A percentile compares a stretch with the other conserved stretches of the same genome.
Evolutionary conservation across 64 coral and sea anemone species (phyloP).

Genomic region (Actinia equina): DNA sequence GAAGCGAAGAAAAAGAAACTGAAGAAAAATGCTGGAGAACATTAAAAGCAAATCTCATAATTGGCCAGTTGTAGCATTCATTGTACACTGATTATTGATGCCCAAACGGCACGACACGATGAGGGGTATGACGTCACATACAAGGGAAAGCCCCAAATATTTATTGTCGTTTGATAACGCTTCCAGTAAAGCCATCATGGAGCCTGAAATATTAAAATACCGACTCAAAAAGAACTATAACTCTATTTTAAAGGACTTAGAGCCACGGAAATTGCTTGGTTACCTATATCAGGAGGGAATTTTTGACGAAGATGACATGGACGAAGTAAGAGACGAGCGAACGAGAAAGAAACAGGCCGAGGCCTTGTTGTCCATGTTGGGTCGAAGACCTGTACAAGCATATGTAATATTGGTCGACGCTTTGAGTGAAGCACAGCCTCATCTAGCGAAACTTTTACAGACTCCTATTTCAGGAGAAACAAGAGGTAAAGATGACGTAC

Average conservation of each 20-base stretch:
- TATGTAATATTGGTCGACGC: conserved; percentile 34
- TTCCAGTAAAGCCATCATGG: neutral
- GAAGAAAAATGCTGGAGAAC: too few relatives aligned
- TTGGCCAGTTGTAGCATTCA: too few relatives aligned
- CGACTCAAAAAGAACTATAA: conserved; percentile 51
- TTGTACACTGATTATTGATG: too few relatives aligned
- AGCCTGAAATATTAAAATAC: conserved; percentile 3
- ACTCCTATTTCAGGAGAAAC: conserved; percentile 22
- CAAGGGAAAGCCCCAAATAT: too few relatives aligned
- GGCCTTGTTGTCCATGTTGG: conserved; percentile 38
- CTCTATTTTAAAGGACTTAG: conserved; percentile 55
- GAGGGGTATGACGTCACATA: too few relatives aligned
- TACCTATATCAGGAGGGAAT: conserved; percentile 77
- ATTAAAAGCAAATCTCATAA: too few relatives aligned
- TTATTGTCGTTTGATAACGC: too few relatives aligned
- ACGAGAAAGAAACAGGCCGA: conserved; percentile 64
- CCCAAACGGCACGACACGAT: too few relatives aligned
- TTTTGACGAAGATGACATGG: conserved; percentile 81
- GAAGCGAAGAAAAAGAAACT: too few relatives aligned
- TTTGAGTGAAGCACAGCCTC: conserved; percentile 39
- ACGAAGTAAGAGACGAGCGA: conserved; percentile 51
- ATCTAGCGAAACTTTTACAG: conserved; percentile 52
- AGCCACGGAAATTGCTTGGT: conserved; percentile 49
- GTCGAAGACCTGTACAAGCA: neutral
- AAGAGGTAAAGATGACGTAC: neutral